These are phyloP conservation scores for Amphiprion ocellaris DNA, from an alignment of 2,113 vertebrate genomes.

Conservation along the genomic window DNA sequence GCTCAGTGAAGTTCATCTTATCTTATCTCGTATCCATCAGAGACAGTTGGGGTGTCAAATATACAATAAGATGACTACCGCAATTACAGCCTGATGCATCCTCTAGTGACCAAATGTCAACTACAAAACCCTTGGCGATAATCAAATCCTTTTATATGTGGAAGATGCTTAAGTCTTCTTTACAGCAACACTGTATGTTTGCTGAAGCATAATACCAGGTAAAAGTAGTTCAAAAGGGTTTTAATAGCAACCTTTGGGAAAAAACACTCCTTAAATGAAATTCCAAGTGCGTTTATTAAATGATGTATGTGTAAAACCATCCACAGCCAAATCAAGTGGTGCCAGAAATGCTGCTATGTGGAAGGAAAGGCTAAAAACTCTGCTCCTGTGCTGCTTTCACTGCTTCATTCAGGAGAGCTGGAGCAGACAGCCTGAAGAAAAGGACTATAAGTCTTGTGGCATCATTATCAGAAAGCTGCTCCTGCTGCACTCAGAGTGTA, in stretches of 20 bases:
- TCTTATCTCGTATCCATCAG: too few relatives aligned
- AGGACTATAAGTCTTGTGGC: not conserved
- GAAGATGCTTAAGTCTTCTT: too few relatives aligned
- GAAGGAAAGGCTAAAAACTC: not conserved
- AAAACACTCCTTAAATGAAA: not conserved
- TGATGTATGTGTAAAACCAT: conserved; percentile 5
- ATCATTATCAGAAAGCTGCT: conserved; percentile 43
- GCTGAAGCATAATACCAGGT: too few relatives aligned
- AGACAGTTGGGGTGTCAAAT: too few relatives aligned
- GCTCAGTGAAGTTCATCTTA: too few relatives aligned
- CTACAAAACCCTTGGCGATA: too few relatives aligned
- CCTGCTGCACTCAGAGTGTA: not conserved
- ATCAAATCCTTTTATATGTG: too few relatives aligned
- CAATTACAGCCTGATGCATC: too few relatives aligned
- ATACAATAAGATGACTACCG: too few relatives aligned
- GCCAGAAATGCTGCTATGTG: not conserved
- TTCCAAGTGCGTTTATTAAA: conserved; percentile 1
- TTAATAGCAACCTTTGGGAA: conserved; percentile 10
- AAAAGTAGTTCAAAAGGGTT: not conserved
- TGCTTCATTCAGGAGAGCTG: not conserved
- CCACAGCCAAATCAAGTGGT: not conserved
- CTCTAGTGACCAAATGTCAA: too few relatives aligned
- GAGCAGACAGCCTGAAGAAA: conserved; percentile 18
- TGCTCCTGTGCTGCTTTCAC: not conserved
- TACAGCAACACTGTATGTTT: too few relatives aligned